Evolutionary conservation across 2,797 vertebrate species (phyloP).

Genomic region (Pteronotus mesoamericanus): DNA sequence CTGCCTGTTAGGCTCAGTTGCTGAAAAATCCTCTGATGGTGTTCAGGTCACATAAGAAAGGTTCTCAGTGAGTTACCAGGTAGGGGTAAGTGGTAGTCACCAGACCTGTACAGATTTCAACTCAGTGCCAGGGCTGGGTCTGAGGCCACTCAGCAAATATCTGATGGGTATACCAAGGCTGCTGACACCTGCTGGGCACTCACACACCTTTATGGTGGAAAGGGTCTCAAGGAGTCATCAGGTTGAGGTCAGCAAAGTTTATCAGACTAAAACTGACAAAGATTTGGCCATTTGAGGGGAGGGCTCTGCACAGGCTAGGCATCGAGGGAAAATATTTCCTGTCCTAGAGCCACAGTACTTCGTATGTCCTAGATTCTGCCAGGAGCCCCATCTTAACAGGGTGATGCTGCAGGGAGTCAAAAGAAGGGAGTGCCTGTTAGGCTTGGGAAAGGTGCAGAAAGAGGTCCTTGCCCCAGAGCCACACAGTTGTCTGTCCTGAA

Average conservation of each 20-base stretch:
- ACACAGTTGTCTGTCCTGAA: background rate
- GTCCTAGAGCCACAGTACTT: background rate
- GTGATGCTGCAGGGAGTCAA: background rate
- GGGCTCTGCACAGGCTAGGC: background rate
- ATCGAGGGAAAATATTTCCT: background rate
- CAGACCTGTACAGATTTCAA: background rate
- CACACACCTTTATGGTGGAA: background rate
- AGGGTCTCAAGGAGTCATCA: background rate
- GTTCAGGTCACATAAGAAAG: background rate
- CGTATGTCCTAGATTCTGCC: background rate
- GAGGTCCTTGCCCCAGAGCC: background rate
- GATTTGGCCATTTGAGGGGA: background rate
- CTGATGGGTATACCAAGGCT: background rate
- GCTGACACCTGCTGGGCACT: background rate
- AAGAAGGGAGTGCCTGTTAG: background rate
- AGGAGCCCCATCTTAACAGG: background rate
- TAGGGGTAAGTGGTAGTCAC: background rate
- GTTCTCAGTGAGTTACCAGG: background rate
- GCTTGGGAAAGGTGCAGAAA: background rate
- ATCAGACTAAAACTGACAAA: background rate
- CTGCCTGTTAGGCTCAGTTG: background rate
- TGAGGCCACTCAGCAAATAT: background rate
- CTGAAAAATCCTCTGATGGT: background rate
- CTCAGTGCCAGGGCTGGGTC: background rate
- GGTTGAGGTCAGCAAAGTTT: background rate